phyloP scores from a whole-genome alignment of 2,797 vertebrate genomes.

The Australoheros facetus region DNA sequence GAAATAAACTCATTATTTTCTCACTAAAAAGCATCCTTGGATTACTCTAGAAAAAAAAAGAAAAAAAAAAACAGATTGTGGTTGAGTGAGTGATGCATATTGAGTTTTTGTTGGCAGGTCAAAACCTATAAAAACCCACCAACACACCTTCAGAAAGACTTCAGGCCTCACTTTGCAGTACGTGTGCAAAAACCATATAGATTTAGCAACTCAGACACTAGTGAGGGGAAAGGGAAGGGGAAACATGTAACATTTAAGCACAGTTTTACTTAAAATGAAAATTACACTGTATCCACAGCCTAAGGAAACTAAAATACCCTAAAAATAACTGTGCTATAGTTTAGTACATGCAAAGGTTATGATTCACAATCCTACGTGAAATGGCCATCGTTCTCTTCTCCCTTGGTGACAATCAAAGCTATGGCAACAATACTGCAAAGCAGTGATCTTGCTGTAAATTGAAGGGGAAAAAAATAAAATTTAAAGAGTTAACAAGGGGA shows the following conservation, averaged over 20 bases:
- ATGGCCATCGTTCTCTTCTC: constrained; percentile 86
- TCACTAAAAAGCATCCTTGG: constrained; percentile 93
- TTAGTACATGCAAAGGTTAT: constrained; percentile 95
- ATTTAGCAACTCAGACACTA: constrained; percentile 93
- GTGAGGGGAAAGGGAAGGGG: constrained; percentile 81
- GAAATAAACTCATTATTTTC: constrained; percentile 78
- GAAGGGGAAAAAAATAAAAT: constrained; percentile 51
- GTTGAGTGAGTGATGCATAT: constrained; percentile 90
- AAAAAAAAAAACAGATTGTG: constrained; percentile 83
- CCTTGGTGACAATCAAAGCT: constrained; percentile 81
- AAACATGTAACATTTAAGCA: constrained; percentile 95
- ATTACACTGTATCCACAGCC: constrained; percentile 94
- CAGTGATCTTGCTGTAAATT: constrained; percentile 81
- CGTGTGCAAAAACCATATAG: constrained; percentile 95
- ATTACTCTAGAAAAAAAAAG: constrained; percentile 89
- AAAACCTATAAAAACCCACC: constrained; percentile 86
- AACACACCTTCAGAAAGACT: constrained; percentile 66
- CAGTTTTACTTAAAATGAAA: constrained; percentile 91
- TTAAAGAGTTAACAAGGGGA: constrained; percentile 83
- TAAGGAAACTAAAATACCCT: constrained; percentile 91
- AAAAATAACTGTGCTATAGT: constrained; percentile 94
- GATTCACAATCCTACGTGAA: constrained; percentile 89
- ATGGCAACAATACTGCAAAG: constrained; percentile 91
- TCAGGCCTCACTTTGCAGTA: constrained; percentile 91
- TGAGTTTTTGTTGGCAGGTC: constrained; percentile 86